Percentiles rank a stretch among this genome's conserved stretches.
These are phyloP conservation scores for Diadema setosum DNA, from an alignment of 35 echinoderm and acorn worm species.

Conservation along the genomic window DNA sequence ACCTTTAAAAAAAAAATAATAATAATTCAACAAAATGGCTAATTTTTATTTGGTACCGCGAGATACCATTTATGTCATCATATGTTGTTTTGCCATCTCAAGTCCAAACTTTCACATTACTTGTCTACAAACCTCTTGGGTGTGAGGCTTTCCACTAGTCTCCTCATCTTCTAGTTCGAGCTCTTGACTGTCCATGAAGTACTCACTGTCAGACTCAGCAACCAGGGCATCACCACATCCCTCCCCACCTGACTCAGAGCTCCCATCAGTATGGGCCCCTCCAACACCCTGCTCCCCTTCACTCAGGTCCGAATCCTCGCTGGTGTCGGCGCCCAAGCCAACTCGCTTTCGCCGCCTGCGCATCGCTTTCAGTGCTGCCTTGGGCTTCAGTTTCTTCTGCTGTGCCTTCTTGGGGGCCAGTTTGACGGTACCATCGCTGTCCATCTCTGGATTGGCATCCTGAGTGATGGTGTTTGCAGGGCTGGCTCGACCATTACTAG, in stretches of 20 bases:
- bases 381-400: slow-evolving; percentile 28
- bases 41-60: no score
- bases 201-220: slow-evolving; percentile 69
- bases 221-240: slow-evolving; percentile 37
- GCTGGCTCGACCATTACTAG: slow-evolving; percentile 23
- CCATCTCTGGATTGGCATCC: slow-evolving; percentile 42
- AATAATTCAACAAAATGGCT: no score
- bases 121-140: not conserved
- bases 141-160: not conserved
- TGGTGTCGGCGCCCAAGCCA: not conserved
- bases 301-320: slow-evolving; percentile 66
- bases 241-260: slow-evolving; percentile 32
- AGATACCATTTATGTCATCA: no score
- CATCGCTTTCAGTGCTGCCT: slow-evolving; percentile 31
- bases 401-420: not conserved
- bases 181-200: slow-evolving; percentile 84
- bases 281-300: slow-evolving; percentile 43
- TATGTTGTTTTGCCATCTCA: no score
- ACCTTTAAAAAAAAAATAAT: no score
- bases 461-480: slow-evolving; percentile 59
- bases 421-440: slow-evolving; percentile 61
- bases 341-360: slow-evolving; percentile 26
- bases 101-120: not conserved
- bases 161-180: slow-evolving; percentile 32
- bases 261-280: slow-evolving; percentile 34